Conservation (phyloP, 2,113 vertebrate genomes). For the Pampusana beccarii region DNA sequence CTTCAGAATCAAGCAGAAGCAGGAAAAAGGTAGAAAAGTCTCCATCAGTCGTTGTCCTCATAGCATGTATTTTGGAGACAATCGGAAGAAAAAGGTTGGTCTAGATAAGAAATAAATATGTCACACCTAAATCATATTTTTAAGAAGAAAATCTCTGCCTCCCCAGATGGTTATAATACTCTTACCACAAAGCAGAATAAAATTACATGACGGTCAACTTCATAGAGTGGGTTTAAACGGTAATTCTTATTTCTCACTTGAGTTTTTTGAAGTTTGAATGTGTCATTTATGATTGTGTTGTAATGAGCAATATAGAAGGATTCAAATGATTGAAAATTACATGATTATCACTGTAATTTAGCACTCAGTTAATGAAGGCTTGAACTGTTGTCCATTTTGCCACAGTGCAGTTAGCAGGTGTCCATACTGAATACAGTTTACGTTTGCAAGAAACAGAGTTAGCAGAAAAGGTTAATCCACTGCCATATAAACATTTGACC, state of each 20-base stretch:
- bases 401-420: neutral
- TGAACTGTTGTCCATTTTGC: slow-evolving; percentile 27
- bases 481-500: slow-evolving; percentile 55
- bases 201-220: slow-evolving; percentile 17
- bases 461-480: slow-evolving; percentile 64
- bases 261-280: slow-evolving; percentile 1
- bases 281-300: neutral
- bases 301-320: neutral
- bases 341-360: slow-evolving; percentile 41
- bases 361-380: slow-evolving; percentile 36
- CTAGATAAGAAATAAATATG: neutral
- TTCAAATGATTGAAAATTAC: slow-evolving; percentile 13
- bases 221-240: neutral
- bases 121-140: neutral
- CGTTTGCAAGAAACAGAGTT: neutral
- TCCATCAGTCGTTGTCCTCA: neutral
- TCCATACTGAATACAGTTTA: slow-evolving; percentile 17
- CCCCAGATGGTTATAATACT: neutral
- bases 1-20: neutral
- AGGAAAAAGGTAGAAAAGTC: neutral
- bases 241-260: neutral
- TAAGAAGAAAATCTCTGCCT: neutral
- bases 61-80: neutral
- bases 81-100: neutral
- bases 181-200: neutral